phyloP scores from a whole-genome alignment of 1,140 invertebrate genomes.

The Philotrypesis tridentata region DNA sequence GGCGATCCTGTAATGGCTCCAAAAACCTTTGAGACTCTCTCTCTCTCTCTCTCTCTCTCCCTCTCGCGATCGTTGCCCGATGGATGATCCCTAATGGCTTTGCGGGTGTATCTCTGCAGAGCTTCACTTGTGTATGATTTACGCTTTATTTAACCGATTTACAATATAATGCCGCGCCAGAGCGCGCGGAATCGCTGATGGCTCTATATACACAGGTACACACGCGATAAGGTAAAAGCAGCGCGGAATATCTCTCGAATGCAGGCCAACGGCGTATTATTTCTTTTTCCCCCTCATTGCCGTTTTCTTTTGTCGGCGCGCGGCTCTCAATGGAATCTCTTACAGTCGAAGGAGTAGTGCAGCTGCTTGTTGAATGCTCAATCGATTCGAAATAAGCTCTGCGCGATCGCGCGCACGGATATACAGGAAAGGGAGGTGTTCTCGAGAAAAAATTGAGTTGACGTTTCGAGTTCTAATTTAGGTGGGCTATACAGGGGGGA shows the following conservation, averaged over 20 bases:
- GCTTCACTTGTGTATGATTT: no score
- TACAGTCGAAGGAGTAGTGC: background rate
- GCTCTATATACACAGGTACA: no score
- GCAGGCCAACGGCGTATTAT: background rate
- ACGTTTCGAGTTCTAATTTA: background rate
- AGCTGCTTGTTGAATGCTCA: constrained; percentile 8
- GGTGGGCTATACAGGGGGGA: no score
- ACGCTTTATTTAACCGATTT: no score
- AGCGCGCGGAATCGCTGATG: no score
- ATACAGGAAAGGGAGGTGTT: no score
- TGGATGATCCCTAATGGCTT: constrained; percentile 18
- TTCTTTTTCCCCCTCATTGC: background rate
- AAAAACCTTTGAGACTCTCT: constrained; percentile 39
- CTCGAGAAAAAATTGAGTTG: background rate
- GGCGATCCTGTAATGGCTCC: constrained; percentile 55
- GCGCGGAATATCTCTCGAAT: constrained; percentile 16
- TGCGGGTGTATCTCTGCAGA: background rate
- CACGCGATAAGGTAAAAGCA: background rate
- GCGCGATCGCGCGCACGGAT: no score
- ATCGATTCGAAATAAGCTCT: background rate
- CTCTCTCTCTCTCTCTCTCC: no score
- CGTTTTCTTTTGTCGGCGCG: background rate
- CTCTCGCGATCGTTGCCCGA: background rate
- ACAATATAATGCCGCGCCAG: no score
- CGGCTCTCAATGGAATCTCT: constrained; percentile 5